Base-by-base conservation (phyloP, 2,888 invertebrate genomes). In the Crematogaster levior region DNA sequence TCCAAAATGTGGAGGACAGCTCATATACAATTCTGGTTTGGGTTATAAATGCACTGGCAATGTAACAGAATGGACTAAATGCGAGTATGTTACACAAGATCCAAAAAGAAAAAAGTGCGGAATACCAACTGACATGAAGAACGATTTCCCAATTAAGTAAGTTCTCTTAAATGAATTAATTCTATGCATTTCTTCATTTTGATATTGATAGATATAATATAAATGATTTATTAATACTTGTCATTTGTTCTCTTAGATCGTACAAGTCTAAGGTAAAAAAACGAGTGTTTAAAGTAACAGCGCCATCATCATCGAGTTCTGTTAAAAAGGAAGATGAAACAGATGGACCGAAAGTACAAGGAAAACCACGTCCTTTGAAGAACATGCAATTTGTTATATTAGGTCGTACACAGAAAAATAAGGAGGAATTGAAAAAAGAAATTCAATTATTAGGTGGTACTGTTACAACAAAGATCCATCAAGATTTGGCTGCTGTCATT, bases 11-110 rank as follows among this genome's bases (percentile, higher is more conserved):
- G 96, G 96, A 1, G 98, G 98, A 0, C 97, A 98, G 91, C 95
- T 97, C 27, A 95, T 96, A 51, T 96, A 97, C 90, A 95, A 95
- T 86, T 95, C 95, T 81, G 97, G 97, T 40, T 95, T 96, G 83
- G 97, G 98, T 5, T 99, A 99, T 93, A 96, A 96, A 85, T 99
- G 99, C 94, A 96, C 96, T 85, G 98, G 98, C 91, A 95, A 97
- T 92, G 90, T 98, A 46, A 97, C 97, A 15, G 99, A 98, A 93
- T 99, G 98, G 98, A 97, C 98, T 0, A 98, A 98, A 94, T 99
- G 99, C 94, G 95, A 96, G 77, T 96, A 96, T 90, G 93, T 96
- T 5, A 96, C 96, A 0, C 96, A 96, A 90, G 96, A 96, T 58
- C 99, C 99, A 0, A 95, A 96, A 85, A 95, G 99, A 82, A 95